Conservation (phyloP, 2,113 vertebrate species). For the Planiliza haematocheilus region DNA sequence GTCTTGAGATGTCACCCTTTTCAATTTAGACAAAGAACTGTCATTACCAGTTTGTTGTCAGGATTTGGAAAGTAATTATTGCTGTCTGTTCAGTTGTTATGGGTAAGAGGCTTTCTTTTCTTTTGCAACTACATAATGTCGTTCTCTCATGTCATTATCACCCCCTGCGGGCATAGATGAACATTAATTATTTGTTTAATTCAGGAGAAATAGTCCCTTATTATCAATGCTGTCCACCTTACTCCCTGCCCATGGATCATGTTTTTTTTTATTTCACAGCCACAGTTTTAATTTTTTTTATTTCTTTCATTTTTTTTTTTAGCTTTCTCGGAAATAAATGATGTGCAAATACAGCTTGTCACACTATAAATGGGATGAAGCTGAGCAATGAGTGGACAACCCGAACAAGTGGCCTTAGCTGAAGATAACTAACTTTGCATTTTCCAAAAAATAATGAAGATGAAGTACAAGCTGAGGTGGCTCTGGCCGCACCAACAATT, state of each 20-base stretch:
- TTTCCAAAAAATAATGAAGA: not conserved
- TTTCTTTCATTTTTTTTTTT: no score
- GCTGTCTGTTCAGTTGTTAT: slow-evolving; percentile 42
- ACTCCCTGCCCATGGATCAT: slow-evolving; percentile 6
- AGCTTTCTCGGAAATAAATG: slow-evolving; percentile 10
- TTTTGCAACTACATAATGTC: slow-evolving; percentile 47
- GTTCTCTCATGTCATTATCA: slow-evolving; percentile 53
- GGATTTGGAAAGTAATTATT: slow-evolving; percentile 30
- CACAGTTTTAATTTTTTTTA: no score
- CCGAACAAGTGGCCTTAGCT: not conserved
- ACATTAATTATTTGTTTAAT: slow-evolving; percentile 41
- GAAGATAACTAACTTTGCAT: not conserved
- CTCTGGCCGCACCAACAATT: not conserved
- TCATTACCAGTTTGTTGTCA: slow-evolving; percentile 37
- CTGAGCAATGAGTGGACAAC: not conserved
- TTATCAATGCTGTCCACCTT: slow-evolving; percentile 22
- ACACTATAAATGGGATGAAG: slow-evolving; percentile 18
- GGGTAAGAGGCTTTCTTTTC: slow-evolving; percentile 31
- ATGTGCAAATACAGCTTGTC: slow-evolving; percentile 11
- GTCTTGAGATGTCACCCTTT: slow-evolving; percentile 78
- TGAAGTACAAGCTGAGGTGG: slow-evolving; percentile 2
- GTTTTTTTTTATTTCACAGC: no score
- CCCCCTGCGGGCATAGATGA: slow-evolving; percentile 27
- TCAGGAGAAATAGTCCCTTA: slow-evolving; percentile 25
- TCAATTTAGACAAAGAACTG: slow-evolving; percentile 36